Percentiles rank a stretch among this genome's conserved stretches.
Conservation (phyloP, 2,797 vertebrate genomes). For the Schizothorax lantsangensis region DNA sequence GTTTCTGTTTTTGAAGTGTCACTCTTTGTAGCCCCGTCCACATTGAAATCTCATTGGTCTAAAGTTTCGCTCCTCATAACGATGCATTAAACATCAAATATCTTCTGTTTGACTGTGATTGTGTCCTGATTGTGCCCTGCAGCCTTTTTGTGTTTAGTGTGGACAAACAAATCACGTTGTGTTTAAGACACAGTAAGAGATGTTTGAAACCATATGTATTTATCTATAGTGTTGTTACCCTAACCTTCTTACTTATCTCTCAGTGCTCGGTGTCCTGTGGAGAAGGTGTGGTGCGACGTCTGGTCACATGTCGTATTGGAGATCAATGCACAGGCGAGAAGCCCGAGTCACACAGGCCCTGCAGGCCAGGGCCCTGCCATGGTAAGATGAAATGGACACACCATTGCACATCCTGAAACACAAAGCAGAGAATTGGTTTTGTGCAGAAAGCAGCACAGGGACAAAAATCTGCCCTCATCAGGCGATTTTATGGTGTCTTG, state of each 20-base stretch:
- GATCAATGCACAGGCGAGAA: slow-evolving; percentile 88
- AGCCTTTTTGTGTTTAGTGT: too few relatives aligned
- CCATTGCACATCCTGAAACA: neutral
- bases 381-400: slow-evolving; percentile 74
- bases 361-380: slow-evolving; percentile 84
- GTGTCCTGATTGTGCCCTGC: neutral
- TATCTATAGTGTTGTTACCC: neutral
- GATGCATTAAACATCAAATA: neutral
- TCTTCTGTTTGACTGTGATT: neutral
- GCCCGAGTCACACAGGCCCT: slow-evolving; percentile 80
- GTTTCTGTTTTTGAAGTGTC: neutral
- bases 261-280: slow-evolving; percentile 95
- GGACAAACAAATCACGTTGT: neutral
- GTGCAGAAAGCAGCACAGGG: neutral
- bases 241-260: neutral
- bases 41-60: neutral
- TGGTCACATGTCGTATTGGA: slow-evolving; percentile 85
- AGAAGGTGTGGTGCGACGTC: slow-evolving; percentile 86
- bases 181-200: neutral
- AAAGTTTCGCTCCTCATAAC: neutral
- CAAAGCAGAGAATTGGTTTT: neutral
- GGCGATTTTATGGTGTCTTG: neutral
- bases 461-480: neutral
- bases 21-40: neutral
- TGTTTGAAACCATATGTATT: neutral